These are phyloP conservation scores for Meda fulgida DNA, from an alignment of 2,797 vertebrate species.

Conservation along the genomic window DNA sequence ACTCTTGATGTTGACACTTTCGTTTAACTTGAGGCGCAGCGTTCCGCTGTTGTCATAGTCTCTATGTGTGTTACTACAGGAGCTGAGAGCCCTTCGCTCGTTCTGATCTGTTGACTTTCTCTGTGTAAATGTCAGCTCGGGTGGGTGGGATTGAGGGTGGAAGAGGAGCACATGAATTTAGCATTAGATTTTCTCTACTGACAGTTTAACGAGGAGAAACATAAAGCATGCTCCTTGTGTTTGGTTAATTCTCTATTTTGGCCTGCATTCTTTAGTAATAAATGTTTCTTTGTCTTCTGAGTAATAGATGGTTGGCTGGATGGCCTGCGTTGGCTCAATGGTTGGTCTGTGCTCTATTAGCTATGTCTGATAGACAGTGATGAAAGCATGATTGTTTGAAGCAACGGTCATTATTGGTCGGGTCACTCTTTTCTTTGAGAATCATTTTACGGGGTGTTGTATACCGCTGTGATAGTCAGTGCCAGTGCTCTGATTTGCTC, in stretches of 20 bases:
- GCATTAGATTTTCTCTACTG: constrained; percentile 38
- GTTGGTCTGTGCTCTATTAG: constrained; percentile 24
- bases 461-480: not conserved
- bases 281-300: constrained; percentile 26
- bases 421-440: constrained; percentile 8
- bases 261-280: constrained; percentile 27
- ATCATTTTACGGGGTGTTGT: constrained; percentile 16
- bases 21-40: not conserved
- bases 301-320: constrained; percentile 11
- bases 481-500: constrained; percentile 25
- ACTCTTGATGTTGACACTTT: constrained; percentile 12
- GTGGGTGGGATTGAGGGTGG: constrained; percentile 15
- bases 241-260: constrained; percentile 21
- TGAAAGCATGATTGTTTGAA: constrained; percentile 33
- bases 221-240: constrained; percentile 32
- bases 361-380: constrained; percentile 4
- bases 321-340: not conserved
- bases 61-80: not conserved
- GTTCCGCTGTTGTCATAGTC: not conserved
- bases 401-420: constrained; percentile 6
- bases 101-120: constrained; percentile 42
- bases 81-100: constrained; percentile 13
- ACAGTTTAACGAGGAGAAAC: constrained; percentile 22
- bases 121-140: constrained; percentile 53
- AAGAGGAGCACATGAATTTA: constrained; percentile 37